Evolutionary conservation across 1,140 invertebrate genomes (phyloP), one percentile per base, ranked within the genome.

Genomic region (Drosophila nigromelanica): DNA sequence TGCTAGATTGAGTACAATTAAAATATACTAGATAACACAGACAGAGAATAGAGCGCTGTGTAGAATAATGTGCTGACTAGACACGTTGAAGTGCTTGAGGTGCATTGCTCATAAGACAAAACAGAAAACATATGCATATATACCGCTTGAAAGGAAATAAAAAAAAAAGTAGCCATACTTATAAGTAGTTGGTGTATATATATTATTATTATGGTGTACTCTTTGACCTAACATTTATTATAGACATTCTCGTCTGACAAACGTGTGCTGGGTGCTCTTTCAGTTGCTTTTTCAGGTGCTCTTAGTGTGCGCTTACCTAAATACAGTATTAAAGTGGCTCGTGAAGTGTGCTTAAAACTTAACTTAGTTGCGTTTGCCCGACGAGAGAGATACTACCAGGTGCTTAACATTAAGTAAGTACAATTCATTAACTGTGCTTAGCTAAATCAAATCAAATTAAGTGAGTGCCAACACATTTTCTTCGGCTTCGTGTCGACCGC

Each of bases 351-450:
- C 82, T 87, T 86, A 87, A 55, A 48, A 30, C 50, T 78, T 82
- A 58, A 61, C 82, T 82, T 87, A 87, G 61, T 64, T 87, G 68
- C 68, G 42, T 51, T 59, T 74, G 40, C 37, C 45, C 54, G 62
- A 62, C 56, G 54, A 48, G 37, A 52, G 59, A 79, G 66, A 71
- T 83, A 83, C 66, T 76, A 78, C 67, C 61, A 80, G 55, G 83
- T 87, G 82, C 83, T 87, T 87, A 87, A 61, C 60, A 54, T 40
- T 74, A 70, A 63, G 27, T 63, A 63, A 80, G 78, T 86, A 82
- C 58, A 73, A 81, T 85, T 89, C 64, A 76, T 76, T 75, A 76
- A 64, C 56, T 71, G 82, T 87, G 82, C 82, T 87, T 76, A 76
- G 61, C 59, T 50, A 21, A 67, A 67, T 11, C 50, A 83, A 76